Evolutionary conservation across 2,888 invertebrate genomes (phyloP), one percentile per base, ranked within the genome.

Genomic region (Micoletzkya japonica): DNA sequence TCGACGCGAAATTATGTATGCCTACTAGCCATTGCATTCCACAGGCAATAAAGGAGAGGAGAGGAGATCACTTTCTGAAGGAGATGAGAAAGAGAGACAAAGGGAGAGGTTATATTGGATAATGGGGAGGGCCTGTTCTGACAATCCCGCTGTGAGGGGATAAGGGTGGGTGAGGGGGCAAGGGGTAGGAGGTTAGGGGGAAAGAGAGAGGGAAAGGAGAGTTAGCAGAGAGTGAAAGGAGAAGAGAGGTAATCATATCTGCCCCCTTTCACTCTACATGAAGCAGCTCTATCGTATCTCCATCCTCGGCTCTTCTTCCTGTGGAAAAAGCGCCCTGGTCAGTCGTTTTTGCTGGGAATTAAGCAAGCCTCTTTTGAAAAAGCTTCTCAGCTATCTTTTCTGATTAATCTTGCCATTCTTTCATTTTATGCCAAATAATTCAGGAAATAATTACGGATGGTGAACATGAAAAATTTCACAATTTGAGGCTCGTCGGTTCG

Each of bases 201-300:
- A 44, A 20, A 44, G 44, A 44, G 44, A 44, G 44, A 44, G 20
- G 10, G 44, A 44, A 44, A 20, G 44, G 20, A 20, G 44, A 20
- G 20, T 10, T 14, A 20, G 44, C 14, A 44, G 44, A 44, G 44
- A 44, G 10, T 44, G 44, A 44, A 14, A 44, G 44, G 44, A 20
- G 44, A 44, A 32, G 32, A 20, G 57, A 57, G 28, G 36, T 61
- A 44, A 61, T 61, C 61, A 44, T 44, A 61, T 61, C 61, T 39
- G n/a, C 39, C 44, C 10, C 44, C 10, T 14, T 36, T 24, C 58
- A 37, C 58, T 34, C 34, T 58, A 24, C 24, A 57, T 57, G 24
- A 61, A 36, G 61, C 39, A 44, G 61, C 64, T 52, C 10, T 64
- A 64, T 64, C 64, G 64, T 24, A 52, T 52, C 2, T 50, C 52